Evolutionary conservation across 2,888 invertebrate genomes (phyloP), one percentile per base, ranked within the genome.

Genomic region (Lomographa bimaculata): DNA sequence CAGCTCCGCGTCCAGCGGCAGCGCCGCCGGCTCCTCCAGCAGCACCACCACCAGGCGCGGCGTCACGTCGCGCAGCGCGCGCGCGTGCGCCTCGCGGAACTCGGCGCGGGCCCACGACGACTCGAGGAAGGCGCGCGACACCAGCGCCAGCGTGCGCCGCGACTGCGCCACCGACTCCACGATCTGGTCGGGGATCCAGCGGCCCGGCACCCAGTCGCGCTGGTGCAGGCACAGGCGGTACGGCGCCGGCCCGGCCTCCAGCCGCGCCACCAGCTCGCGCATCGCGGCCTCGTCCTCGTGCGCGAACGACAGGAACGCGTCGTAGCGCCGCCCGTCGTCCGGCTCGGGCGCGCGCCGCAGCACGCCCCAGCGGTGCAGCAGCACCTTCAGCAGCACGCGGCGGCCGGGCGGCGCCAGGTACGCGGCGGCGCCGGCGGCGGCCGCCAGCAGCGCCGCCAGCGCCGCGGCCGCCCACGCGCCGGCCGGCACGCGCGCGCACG

Each of bases 241-340:
- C 87, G 47, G 32, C 9, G 26, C 1, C 91, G 92, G 37, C 75
- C 79, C 59, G 26, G 28, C 11, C 71, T 95, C 95, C 40, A 96
- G 79, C 27, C 91, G 90, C 0, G 93, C 90, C 24, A 94, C 87
- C 43, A 96, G 70, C 50, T 92, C 90, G 0, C 91, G 81, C 5
- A 95, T 92, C 60, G 94, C 94, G 5, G 91, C 91, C 60, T 93
- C 93, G 70, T 96, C 96, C 65, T 92, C 91, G 67, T 95, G 93
- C 2, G 95, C 93, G 70, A 93, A 96, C 56, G 95, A 95, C 49
- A 96, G 90, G 72, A 96, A 96, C 0, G 94, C 96, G 72, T 96
- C 96, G 74, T 92, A 96, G 12, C 38, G 60, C 2, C 56, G 49
- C 21, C 9, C 52, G 18, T 40, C 60, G 57, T 57, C 62, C 17